Evolutionary conservation across 2,797 vertebrate genomes (phyloP).

Genomic region (Manis javanica): DNA sequence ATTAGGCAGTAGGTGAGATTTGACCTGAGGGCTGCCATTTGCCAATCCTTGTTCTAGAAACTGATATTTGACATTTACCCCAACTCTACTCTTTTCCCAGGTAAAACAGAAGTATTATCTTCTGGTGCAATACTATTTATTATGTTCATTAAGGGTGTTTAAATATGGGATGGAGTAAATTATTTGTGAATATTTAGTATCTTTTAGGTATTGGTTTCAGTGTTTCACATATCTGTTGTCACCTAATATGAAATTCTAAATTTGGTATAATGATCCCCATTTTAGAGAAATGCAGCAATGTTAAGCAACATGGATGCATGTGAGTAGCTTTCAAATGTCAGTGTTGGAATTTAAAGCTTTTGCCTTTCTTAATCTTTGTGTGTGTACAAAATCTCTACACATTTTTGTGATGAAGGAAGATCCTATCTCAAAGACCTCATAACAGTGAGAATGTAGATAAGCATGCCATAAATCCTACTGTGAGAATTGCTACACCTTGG

Average conservation of each 20-base stretch:
- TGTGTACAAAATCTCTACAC: background rate
- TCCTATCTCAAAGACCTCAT: background rate
- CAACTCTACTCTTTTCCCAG: background rate
- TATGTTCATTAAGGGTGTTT: background rate
- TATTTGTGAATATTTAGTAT: background rate
- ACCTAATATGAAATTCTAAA: background rate
- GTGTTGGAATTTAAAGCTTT: background rate
- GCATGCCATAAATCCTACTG: background rate
- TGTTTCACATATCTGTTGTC: background rate
- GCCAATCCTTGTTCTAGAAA: background rate
- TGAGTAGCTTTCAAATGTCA: background rate
- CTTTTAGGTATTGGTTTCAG: background rate
- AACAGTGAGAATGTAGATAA: background rate
- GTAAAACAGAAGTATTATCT: background rate
- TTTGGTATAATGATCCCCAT: background rate
- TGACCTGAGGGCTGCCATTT: background rate
- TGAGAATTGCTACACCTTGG: background rate
- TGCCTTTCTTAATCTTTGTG: background rate
- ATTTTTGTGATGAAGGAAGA: background rate
- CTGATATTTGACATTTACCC: background rate
- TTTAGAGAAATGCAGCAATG: background rate
- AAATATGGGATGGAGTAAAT: background rate
- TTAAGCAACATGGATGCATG: background rate
- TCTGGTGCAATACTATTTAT: background rate
- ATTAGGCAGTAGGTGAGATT: background rate